A percentile compares a stretch with the other conserved stretches of the same genome.
Evolutionary conservation across 1,140 invertebrate species (phyloP).

Genomic region (Drosophila bifasciata): DNA sequence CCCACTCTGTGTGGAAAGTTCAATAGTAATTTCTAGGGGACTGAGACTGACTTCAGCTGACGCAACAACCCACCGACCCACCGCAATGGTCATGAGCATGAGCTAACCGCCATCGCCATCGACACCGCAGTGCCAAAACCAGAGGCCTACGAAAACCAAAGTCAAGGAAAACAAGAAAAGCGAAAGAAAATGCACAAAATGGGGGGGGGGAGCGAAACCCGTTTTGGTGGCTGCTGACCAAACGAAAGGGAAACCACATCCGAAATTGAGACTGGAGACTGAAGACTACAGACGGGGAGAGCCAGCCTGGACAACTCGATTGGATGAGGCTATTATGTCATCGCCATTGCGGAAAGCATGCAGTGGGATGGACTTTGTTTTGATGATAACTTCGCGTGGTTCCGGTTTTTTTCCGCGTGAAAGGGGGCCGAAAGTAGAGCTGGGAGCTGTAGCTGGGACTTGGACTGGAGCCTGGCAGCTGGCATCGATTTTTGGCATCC

Average conservation of each 20-base stretch:
- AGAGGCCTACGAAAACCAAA: slow-evolving; percentile 24
- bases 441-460: slow-evolving; percentile 1
- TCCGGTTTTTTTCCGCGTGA: slow-evolving; percentile 50
- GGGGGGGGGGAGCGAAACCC: slow-evolving; percentile 29
- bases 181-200: slow-evolving; percentile 45
- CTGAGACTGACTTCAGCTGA: slow-evolving; percentile 11
- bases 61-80: slow-evolving; percentile 23
- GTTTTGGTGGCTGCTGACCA: slow-evolving; percentile 36
- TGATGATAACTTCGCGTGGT: slow-evolving; percentile 45
- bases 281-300: background rate
- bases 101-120: slow-evolving; percentile 1
- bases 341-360: slow-evolving; percentile 54
- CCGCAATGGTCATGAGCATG: slow-evolving; percentile 36
- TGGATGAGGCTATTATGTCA: slow-evolving; percentile 70
- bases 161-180: slow-evolving; percentile 60
- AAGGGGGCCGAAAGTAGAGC: slow-evolving; percentile 39
- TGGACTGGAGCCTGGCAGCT: slow-evolving; percentile 16
- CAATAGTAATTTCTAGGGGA: slow-evolving; percentile 26
- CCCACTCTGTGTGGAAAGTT: slow-evolving; percentile 37
- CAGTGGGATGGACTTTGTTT: slow-evolving; percentile 42
- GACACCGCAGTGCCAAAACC: slow-evolving; percentile 12
- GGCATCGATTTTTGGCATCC: slow-evolving; percentile 29
- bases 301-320: slow-evolving; percentile 37
- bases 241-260: slow-evolving; percentile 55
- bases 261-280: slow-evolving; percentile 17